Conservation (phyloP, 2,888 invertebrate species). For the Thereva unica region DNA sequence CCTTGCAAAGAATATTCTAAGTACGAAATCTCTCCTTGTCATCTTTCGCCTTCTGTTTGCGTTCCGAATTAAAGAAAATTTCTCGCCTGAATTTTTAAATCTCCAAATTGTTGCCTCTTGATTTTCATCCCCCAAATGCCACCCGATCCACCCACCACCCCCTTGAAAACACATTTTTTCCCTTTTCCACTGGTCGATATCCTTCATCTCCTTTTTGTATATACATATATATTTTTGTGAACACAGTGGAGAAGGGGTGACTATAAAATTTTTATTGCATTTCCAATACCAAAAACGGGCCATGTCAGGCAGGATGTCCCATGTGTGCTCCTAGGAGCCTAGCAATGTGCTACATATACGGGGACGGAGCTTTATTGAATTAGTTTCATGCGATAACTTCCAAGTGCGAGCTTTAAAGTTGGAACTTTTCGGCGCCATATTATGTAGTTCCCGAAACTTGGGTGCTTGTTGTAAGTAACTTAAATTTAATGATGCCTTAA, state of each 20-base stretch:
- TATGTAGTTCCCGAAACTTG: not conserved
- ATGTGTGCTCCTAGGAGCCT: not conserved
- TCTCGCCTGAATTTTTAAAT: conserved; percentile 16
- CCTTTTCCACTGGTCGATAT: conserved; percentile 10
- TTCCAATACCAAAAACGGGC: conserved; percentile 8
- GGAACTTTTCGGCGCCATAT: conserved; percentile 23
- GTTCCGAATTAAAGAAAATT: conserved; percentile 17
- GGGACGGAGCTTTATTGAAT: conserved; percentile 19
- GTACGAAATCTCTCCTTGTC: not conserved
- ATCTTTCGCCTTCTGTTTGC: not conserved
- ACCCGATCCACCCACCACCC: too few species aligned
- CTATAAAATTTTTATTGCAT: conserved; percentile 25
- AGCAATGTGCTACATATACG: not conserved
- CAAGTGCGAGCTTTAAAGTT: conserved; percentile 17
- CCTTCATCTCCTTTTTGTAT: conserved; percentile 16
- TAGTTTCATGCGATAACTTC: conserved; percentile 13
- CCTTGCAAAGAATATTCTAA: not conserved
- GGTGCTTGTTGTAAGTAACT: too few species aligned
- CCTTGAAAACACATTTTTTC: not conserved
- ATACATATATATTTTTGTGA: too few species aligned
- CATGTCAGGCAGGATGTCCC: not conserved
- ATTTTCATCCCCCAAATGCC: too few species aligned
- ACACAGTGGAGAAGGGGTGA: not conserved
- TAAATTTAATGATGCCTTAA: too few species aligned
- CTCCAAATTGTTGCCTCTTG: conserved; percentile 1